These are phyloP conservation scores for Anhinga rufa DNA, from an alignment of 2,113 vertebrate species.

Conservation along the genomic window DNA sequence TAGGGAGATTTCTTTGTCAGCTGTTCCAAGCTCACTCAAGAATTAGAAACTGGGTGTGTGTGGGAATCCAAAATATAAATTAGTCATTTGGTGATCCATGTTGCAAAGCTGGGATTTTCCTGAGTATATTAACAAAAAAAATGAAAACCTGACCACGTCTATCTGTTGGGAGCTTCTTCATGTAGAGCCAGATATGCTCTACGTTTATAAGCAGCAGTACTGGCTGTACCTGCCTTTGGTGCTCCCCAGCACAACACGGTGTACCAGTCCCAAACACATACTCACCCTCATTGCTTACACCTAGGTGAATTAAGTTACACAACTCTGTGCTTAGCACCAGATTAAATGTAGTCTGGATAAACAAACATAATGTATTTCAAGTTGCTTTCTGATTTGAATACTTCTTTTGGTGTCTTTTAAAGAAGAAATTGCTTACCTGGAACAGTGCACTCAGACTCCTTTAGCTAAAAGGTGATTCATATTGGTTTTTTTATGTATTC, in stretches of 20 bases:
- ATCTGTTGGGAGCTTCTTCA: not conserved
- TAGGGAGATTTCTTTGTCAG: not conserved
- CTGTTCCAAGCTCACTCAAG: not conserved
- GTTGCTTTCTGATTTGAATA: not conserved
- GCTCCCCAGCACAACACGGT: not conserved
- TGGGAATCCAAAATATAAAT: not conserved
- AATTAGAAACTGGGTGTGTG: fast-evolving
- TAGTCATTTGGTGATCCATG: not conserved
- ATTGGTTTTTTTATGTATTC: not conserved
- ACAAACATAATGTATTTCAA: not conserved
- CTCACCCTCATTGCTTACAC: not conserved
- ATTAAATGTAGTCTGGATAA: not conserved
- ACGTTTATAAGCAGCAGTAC: not conserved
- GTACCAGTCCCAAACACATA: not conserved
- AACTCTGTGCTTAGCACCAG: not conserved
- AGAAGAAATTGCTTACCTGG: not conserved
- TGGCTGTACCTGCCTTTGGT: not conserved
- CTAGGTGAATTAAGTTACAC: not conserved
- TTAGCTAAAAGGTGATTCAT: not conserved
- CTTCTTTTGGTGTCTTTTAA: not conserved
- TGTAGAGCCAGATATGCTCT: fast-evolving
- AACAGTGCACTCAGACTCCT: not conserved
- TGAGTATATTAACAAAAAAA: not conserved
- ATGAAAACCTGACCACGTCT: not conserved
- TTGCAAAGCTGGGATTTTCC: not conserved